Base-by-base conservation (phyloP, 2,888 invertebrate species). In the Eurois occulta region DNA sequence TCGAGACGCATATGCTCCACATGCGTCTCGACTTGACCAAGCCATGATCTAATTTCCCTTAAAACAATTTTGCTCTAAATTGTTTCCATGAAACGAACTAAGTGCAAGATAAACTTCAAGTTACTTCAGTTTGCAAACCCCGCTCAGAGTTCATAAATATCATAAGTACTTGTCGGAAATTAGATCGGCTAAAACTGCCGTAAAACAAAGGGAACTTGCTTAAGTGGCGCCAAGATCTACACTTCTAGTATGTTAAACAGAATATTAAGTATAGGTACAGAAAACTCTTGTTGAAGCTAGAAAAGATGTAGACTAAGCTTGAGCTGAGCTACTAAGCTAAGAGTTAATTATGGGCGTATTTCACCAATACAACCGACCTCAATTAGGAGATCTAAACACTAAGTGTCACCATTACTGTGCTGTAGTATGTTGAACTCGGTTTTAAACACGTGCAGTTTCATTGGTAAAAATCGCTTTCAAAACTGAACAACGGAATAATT, bases 131-230 rank as follows among this genome's bases (percentile, higher is more conserved):
- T 41, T 60, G 67, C 48, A 65, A 43, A 78, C 73, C n/a, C 46
- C 35, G 52, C 21, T 62, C 38, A 16, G 69, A 71, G 60, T 84
- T 85, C 65, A 68, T 77, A 80, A 80, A 72, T 77, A 74, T 32
- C 48, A 66, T 71, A 48, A 67, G 64, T 66, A 77, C 77, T 80
- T 74, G 72, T 62, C 43, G 43, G 82, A 78, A 84, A 85, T 85
- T 76, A 85, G 78, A 81, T 84, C 66, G 69, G 65, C 75, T 84
- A 69, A 79, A 81, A 72, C 81, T 81, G 55, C 65, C 52, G 65
- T 81, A 76, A 78, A 73, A 75, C 71, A 81, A 81, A 78, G 73
- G 58, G 46, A 72, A 73, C 65, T 74, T 72, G 43, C 81, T 70
- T 78, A 84, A 81, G 75, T 78, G 68, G 75, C 10, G 75, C 48